phyloP scores from a whole-genome alignment of 92 coral and sea anemone species.

The Actinernus sp. region DNA sequence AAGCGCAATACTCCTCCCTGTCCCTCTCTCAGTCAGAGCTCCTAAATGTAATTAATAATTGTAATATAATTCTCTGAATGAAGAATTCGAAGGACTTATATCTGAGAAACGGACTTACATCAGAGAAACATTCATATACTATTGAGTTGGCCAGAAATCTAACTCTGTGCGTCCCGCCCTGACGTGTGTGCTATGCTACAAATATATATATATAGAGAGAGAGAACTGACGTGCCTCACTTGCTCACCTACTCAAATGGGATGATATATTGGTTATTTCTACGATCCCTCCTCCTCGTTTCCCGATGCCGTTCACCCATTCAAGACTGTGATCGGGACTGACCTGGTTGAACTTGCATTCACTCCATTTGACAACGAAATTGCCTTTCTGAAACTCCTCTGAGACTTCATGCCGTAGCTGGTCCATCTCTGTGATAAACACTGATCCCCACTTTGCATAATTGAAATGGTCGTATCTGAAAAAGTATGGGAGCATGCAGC shows the following conservation, averaged over 20 bases:
- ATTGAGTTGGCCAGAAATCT: not conserved
- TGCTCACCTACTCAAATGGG: constrained; percentile 60
- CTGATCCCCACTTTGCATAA: constrained; percentile 64
- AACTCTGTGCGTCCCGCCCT: not conserved
- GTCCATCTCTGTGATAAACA: constrained; percentile 54
- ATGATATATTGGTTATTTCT: constrained; percentile 61
- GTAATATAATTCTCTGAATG: too few species aligned
- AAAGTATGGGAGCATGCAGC: constrained; percentile 65
- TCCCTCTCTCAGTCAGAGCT: too few species aligned
- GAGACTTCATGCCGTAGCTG: constrained; percentile 42
- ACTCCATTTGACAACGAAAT: constrained; percentile 19
- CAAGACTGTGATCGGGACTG: constrained; percentile 41
- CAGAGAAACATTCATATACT: too few species aligned
- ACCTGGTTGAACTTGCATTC: constrained; percentile 10
- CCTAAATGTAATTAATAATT: too few species aligned
- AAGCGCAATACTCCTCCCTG: too few species aligned
- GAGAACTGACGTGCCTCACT: not conserved
- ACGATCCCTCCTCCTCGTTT: constrained; percentile 62
- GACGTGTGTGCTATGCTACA: too few species aligned
- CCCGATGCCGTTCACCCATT: constrained; percentile 53
- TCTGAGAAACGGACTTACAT: too few species aligned
- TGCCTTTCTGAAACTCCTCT: constrained; percentile 42
- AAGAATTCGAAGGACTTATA: not conserved
- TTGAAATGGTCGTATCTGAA: constrained; percentile 47
- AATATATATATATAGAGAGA: too few species aligned